Conservation (phyloP, 2,113 vertebrate genomes). For the Alexandromys fortis region DNA sequence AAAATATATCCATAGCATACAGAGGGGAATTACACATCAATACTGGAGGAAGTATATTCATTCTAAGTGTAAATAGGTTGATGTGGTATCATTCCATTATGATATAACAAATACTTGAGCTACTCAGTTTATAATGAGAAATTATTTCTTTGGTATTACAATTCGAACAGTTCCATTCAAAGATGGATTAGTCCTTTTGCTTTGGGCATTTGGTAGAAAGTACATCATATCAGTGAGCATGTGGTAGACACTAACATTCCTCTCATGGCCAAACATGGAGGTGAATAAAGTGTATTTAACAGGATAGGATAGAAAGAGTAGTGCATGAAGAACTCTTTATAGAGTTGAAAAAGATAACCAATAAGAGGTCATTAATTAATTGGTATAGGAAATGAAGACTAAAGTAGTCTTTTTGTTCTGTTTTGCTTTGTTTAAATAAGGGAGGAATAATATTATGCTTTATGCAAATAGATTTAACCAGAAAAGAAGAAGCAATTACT, state of each 20-base stretch:
- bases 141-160: neutral
- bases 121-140: neutral
- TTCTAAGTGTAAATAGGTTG: neutral
- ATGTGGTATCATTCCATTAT: neutral
- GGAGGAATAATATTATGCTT: neutral
- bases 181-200: neutral
- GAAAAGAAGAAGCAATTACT: neutral
- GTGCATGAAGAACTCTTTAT: neutral
- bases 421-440: neutral
- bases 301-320: neutral
- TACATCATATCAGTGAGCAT: neutral
- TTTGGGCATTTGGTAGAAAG: neutral
- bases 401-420: neutral
- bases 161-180: neutral
- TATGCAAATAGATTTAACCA: neutral
- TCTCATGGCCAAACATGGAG: neutral
- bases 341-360: neutral
- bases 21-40: no score
- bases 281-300: neutral
- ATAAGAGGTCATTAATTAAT: constrained; percentile 14
- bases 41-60: neutral
- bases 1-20: no score
- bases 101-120: neutral
- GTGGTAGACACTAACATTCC: neutral
- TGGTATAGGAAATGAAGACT: neutral